Base-by-base conservation (phyloP, 2,797 vertebrate species). In the Scarus forsteni region DNA sequence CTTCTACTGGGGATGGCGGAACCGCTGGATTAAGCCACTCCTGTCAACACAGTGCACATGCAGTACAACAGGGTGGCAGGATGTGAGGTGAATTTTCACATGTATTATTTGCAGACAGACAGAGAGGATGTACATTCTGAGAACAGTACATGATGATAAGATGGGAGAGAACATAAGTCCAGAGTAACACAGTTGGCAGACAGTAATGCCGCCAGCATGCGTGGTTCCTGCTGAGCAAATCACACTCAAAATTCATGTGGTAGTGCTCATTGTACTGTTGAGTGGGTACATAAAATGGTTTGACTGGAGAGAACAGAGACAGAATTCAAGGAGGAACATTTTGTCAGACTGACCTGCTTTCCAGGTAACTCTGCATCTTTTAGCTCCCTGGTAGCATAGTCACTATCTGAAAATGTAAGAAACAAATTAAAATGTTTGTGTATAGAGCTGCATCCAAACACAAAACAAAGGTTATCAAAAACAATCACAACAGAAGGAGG, bases 1-100 rank as follows among this genome's bases (percentile, higher is more conserved):
- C 73, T 27, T 82, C 91, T 73, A 55, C 78, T 42, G 60, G 66
- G 1, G 73, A 40, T 0, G 80, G 84, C 72, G 68, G 78, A 60
- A 66, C 73, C 6, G 89, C 90, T 43, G 85, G 71, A 73, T 85
- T 84, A 53, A 90, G 61, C 93, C 92, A 93, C 46, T 94, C 92
- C 93, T 94, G 82, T 73, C 70, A 77, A 81, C 63, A 81, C 19
- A 61, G 55, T 34, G 51, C 60, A 77, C 27, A 73, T 51, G 62
- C 5, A 54, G 43, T 35, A 63, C 44, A 82, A 68, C 16, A 73
- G 43, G 62, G 60, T 39, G 11, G 36, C 3, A 58, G 39, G 38
- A 62, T 35, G 66, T 80, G 42, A 50, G 18, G 52, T 12, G 45
- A 58, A n/a, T 61, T 65, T 10, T 54, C n/a, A 16, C 6, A 60